Conservation (phyloP, 1,140 invertebrate species). For the Bombus picipes region DNA sequence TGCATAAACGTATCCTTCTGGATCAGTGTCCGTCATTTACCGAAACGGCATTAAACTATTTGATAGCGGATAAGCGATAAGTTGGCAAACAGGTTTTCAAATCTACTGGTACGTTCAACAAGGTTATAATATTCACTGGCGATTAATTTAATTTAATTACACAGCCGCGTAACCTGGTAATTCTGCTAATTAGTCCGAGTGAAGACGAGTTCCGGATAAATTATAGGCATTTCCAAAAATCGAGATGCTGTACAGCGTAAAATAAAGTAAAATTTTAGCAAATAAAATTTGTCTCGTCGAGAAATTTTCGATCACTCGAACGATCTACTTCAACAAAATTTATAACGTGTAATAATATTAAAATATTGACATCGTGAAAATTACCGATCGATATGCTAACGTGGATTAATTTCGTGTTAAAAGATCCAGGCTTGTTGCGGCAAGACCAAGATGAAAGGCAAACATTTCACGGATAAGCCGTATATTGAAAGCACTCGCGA, state of each 20-base stretch:
- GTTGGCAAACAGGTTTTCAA: not conserved
- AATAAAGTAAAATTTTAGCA: not conserved
- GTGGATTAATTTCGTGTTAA: conserved; percentile 17
- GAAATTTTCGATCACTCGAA: not conserved
- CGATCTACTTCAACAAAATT: not conserved
- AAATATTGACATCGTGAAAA: not conserved
- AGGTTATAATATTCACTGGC: not conserved
- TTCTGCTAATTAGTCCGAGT: not conserved
- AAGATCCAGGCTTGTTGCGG: not conserved
- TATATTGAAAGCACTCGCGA: not conserved
- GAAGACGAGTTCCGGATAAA: not conserved
- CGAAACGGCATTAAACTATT: not conserved
- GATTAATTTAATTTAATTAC: conserved; percentile 16
- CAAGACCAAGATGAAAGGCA: conserved; percentile 13
- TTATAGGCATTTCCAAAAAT: too few species aligned
- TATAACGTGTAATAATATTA: not conserved
- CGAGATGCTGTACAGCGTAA: not conserved
- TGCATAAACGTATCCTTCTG: not conserved
- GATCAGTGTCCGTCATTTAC: not conserved
- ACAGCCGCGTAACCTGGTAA: not conserved
- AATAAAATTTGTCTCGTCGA: too few species aligned
- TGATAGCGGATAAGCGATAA: conserved; percentile 1
- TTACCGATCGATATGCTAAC: not conserved
- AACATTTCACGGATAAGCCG: conserved; percentile 11
- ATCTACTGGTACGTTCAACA: not conserved